phyloP scores from a whole-genome alignment of 2,113 vertebrate species.

The Corydoras sp. region DNA sequence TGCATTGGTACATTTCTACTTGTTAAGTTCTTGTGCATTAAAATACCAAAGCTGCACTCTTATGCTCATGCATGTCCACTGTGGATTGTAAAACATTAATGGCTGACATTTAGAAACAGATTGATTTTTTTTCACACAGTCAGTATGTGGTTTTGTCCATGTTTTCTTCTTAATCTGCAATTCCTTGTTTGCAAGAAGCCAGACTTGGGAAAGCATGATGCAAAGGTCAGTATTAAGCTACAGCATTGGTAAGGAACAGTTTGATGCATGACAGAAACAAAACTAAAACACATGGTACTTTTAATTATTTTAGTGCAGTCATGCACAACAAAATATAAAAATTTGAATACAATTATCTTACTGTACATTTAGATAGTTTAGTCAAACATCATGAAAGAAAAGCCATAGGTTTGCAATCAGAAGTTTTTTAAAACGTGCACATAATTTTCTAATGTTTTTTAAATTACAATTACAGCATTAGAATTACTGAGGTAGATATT shows the following conservation, averaged over 20 bases:
- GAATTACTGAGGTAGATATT: no score
- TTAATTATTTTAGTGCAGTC: no score
- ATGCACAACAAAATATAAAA: no score
- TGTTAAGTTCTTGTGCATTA: neutral
- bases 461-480: no score
- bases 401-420: neutral
- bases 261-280: no score
- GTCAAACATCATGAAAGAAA: neutral
- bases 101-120: slow-evolving; percentile 20
- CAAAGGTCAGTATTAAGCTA: slow-evolving; percentile 12
- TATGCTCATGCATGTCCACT: slow-evolving; percentile 9
- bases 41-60: neutral
- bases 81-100: slow-evolving; percentile 21
- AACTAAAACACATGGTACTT: no score
- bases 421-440: no score
- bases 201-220: slow-evolving; percentile 12
- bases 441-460: no score
- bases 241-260: neutral
- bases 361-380: neutral
- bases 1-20: neutral
- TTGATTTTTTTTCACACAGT: slow-evolving; percentile 18
- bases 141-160: slow-evolving; percentile 3
- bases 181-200: slow-evolving; percentile 16
- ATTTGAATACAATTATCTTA: no score
- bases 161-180: slow-evolving; percentile 14